These are phyloP conservation scores for Neoaliturus tenellus DNA, from an alignment of 2,888 invertebrate species.

Conservation along the genomic window DNA sequence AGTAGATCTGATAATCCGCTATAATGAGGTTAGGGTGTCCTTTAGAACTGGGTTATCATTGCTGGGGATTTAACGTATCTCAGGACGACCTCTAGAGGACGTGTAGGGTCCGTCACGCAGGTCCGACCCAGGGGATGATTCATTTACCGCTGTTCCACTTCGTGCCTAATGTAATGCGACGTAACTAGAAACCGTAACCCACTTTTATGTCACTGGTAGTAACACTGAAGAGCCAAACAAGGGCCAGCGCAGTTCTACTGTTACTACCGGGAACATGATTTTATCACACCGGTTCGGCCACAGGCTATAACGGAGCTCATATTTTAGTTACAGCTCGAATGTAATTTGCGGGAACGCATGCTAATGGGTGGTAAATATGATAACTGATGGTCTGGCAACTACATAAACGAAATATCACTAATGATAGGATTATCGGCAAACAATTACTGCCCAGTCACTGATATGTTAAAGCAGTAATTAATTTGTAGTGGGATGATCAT, in stretches of 20 bases:
- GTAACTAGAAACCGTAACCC: not conserved
- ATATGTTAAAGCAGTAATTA: slow-evolving; percentile 23
- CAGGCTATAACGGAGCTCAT: not conserved
- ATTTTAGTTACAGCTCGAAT: slow-evolving; percentile 1
- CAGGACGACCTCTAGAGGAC: not conserved
- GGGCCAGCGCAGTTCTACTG: not conserved
- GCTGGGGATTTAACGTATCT: no score
- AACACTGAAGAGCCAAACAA: not conserved
- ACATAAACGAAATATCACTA: slow-evolving; percentile 29
- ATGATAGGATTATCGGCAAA: slow-evolving; percentile 22
- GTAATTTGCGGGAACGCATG: slow-evolving; percentile 6
- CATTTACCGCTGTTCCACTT: slow-evolving; percentile 37
- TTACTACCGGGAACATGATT: not conserved
- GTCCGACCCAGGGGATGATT: not conserved
- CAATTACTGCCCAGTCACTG: not conserved
- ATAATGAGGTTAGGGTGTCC: no score
- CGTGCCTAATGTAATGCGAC: slow-evolving; percentile 5
- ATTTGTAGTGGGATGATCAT: not conserved
- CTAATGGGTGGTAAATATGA: slow-evolving; percentile 24
- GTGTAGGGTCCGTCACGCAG: not conserved
- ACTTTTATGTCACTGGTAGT: not conserved
- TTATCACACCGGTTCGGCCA: not conserved
- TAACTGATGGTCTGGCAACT: slow-evolving; percentile 9
- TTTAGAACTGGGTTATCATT: not conserved
- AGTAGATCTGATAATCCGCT: no score